Evolutionary conservation across 2,888 invertebrate species (phyloP), one percentile per base, ranked within the genome.

Genomic region (Cremastinae sp.): DNA sequence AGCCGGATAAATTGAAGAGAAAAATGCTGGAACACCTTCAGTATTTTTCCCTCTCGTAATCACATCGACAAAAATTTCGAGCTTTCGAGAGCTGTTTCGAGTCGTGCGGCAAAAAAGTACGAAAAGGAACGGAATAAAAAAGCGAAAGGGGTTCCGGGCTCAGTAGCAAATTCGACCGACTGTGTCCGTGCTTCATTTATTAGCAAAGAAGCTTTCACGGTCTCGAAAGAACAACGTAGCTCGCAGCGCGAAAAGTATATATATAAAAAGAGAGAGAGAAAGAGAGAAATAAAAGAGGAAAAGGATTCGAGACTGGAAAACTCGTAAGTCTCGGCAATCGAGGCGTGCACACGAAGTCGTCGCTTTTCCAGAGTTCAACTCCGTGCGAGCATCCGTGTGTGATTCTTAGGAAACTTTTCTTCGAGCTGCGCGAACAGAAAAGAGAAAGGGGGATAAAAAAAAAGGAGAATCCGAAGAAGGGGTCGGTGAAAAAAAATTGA

Each of bases 181-280:
- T 66, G 66, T 66, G 66, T 71, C 71, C 65, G 43, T 66, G 75
- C 66, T 75, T 71, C 71, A 71, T 75, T 75, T 75, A 71, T 75
- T 58, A 66, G 47, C 22, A 45, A 36, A 66, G 43, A 47, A 68
- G 38, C 58, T 58, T 43, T 75, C 59, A 61, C 41, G 61, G 47
- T 28, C 51, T 58, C 49, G 51, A n/a, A 28, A 9, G 41, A 64
- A 58, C 51, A 16, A 58, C 12, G 58, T 22, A 56, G 53, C 38
- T 12, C 58, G 49, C 47, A 65, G 41, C 22, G 54, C 22, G 65
- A 41, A 28, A 38, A 61, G 41, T n/a, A n/a, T n/a, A 34, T 34
- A 54, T 41, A 45, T 36, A 56, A 41, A 20, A 54, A 38, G 56
- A 68, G 53, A 34, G 59, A 34, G 59, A 41, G 51, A 20, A 16